Conservation (phyloP, 2,113 vertebrate genomes). For the Larimichthys crocea region DNA sequence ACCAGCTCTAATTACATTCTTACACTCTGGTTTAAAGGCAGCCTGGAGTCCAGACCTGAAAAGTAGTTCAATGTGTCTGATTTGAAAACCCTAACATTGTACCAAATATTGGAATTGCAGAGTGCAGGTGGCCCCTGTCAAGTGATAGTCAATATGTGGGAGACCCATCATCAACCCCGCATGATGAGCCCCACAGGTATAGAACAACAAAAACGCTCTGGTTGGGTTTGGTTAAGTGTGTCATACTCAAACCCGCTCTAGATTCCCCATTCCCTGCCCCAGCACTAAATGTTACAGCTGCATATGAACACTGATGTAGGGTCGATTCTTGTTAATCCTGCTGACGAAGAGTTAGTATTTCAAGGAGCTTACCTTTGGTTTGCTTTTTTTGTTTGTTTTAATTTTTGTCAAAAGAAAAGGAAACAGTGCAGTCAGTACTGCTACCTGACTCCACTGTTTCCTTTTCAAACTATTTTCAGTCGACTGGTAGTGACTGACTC, state of each 20-base stretch:
- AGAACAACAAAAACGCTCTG: constrained; percentile 62
- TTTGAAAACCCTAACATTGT: constrained; percentile 79
- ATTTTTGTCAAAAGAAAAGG: neutral
- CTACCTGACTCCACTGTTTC: constrained; percentile 32
- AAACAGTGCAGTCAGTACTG: no score
- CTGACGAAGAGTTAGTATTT: neutral
- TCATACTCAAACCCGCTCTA: constrained; percentile 23
- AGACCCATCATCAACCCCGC: constrained; percentile 98
- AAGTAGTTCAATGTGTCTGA: constrained; percentile 56
- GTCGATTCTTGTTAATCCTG: neutral
- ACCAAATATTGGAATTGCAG: constrained; percentile 98
- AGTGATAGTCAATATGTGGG: constrained; percentile 99
- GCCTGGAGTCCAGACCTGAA: constrained; percentile 56
- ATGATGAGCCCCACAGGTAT: constrained; percentile 99
- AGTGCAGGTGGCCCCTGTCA: constrained; percentile 93
- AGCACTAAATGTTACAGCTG: neutral
- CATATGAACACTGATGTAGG: neutral
- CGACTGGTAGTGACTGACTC: neutral
- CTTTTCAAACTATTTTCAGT: neutral
- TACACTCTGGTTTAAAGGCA: constrained; percentile 33
- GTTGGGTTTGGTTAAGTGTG: constrained; percentile 51
- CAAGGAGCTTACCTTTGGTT: neutral
- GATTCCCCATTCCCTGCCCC: neutral
- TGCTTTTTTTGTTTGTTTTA: neutral
- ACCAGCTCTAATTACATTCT: constrained; percentile 67